Evolutionary conservation across 1,140 invertebrate genomes (phyloP), one percentile per base, ranked within the genome.

Genomic region (Ceratina calcarata): DNA sequence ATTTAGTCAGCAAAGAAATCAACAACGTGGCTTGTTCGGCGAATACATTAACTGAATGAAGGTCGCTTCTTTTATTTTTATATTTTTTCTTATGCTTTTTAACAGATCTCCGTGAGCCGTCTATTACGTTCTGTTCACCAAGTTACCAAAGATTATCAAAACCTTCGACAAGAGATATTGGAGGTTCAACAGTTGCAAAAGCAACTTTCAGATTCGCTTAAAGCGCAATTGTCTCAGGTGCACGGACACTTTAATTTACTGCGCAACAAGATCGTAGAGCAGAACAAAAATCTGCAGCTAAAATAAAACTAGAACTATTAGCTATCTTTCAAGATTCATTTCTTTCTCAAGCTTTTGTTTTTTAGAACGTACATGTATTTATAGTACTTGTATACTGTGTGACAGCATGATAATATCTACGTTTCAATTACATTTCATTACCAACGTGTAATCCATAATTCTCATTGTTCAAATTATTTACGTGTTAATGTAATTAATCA

Each of bases 121-220:
- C 89, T 95, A 66, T 87, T 95, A 57, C 93, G 93, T 81, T 94
- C 94, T 57, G 94, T 95, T 80, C 94, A 93, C 64, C 94, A 94
- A 89, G 94, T 95, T 24, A 94, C 91, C 87, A 93, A 94, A 87
- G 94, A 95, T 86, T 94, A 94, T 85, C 93, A 94, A 84, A 93
- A 93, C 24, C 88, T 95, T 61, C 93, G 94, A 65, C 93, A 94
- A 90, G 94, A 95, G 87, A 94, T 95, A 79, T 90, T 92, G 58
- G 94, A 95, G 79, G 92, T 94, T 81, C 94, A 94, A 69, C 94
- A 94, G 80, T 86, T 95, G 66, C 94, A 95, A 82, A 94, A 94
- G 83, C 94, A 95, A 89, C 90, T 94, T 75, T 93, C 94, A 51
- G 93, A 92, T 85, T 94, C 94, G 15, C 91, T 94, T 68, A 91